Conservation (phyloP, 2,797 vertebrate species). For the Oreortyx pictus region DNA sequence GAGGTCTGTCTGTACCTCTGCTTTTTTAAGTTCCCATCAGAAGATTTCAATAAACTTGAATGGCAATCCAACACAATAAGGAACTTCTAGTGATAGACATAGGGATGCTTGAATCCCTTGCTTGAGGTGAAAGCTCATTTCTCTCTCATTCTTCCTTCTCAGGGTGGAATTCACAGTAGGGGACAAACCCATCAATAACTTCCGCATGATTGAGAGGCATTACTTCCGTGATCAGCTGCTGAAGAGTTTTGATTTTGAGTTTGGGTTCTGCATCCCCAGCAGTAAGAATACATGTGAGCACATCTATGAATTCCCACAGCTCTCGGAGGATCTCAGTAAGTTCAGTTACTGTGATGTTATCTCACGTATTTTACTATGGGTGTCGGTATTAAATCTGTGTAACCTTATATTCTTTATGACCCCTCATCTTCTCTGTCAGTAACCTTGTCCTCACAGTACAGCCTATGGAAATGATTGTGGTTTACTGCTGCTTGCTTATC, state of each 20-base stretch:
- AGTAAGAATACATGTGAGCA: conserved; percentile 99
- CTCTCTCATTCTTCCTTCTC: conserved; percentile 25
- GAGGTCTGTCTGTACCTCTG: not conserved
- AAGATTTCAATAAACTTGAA: not conserved
- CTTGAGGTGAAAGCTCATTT: not conserved
- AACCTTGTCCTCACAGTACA: not conserved
- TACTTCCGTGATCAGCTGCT: conserved; percentile 95
- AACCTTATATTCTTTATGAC: not conserved
- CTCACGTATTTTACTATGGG: not conserved
- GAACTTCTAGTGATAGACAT: not conserved
- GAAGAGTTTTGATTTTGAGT: conserved; percentile 98
- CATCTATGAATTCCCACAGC: conserved; percentile 96
- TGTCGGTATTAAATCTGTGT: not conserved
- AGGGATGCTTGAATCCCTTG: not conserved
- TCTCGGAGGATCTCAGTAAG: conserved; percentile 97
- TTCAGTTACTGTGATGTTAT: not conserved
- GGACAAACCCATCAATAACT: conserved; percentile 96
- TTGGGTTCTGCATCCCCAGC: conserved; percentile 98
- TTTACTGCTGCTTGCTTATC: not conserved
- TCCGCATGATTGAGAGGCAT: conserved; percentile 98
- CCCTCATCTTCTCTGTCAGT: not conserved
- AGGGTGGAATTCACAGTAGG: conserved; percentile 99
- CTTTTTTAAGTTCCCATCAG: not conserved
- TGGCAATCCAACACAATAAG: not conserved
- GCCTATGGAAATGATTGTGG: not conserved